Percentiles rank a stretch among this genome's conserved stretches.
Conservation (phyloP, 1,140 invertebrate genomes). For the Hylyphantes graminicola region DNA sequence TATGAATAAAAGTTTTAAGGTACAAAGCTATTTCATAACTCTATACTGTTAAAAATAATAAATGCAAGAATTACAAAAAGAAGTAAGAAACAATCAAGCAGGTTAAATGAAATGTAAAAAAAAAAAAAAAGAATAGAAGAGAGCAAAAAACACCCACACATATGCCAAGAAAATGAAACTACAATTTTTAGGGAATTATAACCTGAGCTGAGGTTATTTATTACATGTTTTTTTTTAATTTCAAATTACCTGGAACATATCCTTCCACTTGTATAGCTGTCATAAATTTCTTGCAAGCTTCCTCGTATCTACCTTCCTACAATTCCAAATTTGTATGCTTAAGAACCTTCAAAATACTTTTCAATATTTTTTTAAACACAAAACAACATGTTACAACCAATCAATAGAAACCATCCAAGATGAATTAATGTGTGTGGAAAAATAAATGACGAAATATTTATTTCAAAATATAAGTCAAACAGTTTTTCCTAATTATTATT, state of each 20-base stretch:
- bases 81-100: too few species aligned
- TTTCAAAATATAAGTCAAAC: too few species aligned
- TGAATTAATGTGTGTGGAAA: background rate
- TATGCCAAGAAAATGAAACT: too few species aligned
- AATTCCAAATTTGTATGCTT: background rate
- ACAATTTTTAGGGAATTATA: background rate
- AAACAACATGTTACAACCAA: background rate
- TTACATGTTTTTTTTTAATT: background rate
- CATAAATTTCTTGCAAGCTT: conserved; percentile 93
- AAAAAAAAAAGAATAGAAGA: too few species aligned
- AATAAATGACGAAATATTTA: background rate
- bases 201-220: background rate
- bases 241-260: conserved; percentile 77
- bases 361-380: background rate
- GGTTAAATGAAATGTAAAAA: too few species aligned
- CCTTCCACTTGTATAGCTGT: conserved; percentile 87
- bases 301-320: conserved; percentile 77
- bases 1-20: background rate
- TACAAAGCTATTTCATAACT: background rate
- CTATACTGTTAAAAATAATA: too few species aligned
- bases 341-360: background rate
- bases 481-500: too few species aligned
- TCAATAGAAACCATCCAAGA: background rate
- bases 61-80: too few species aligned
- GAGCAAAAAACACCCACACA: too few species aligned